phyloP scores from a whole-genome alignment of 2,113 vertebrate species.

The Gracilinanus agilis region DNA sequence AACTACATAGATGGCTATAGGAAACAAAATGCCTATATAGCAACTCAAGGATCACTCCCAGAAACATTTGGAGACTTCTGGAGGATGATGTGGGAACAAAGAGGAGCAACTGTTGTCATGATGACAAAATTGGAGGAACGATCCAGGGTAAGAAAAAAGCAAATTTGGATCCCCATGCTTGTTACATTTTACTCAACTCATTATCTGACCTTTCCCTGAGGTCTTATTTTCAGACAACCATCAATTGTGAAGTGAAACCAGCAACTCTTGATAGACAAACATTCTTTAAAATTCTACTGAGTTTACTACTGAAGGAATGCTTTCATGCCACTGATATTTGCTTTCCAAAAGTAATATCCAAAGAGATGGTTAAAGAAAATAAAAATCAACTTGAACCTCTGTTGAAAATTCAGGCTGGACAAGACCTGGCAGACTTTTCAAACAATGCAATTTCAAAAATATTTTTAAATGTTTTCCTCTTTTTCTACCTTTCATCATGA shows the following conservation, averaged over 20 bases:
- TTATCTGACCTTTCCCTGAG: neutral
- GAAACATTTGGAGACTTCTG: conserved; percentile 99
- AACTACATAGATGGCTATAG: conserved; percentile 99
- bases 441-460: neutral
- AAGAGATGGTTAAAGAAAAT: conserved; percentile 30
- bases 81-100: conserved; percentile 99
- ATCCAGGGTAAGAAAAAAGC: conserved; percentile 91
- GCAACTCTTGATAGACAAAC: conserved; percentile 28
- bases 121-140: conserved; percentile 99
- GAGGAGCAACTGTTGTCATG: conserved; percentile 97
- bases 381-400: conserved; percentile 1
- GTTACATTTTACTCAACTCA: conserved; percentile 23
- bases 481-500: conserved; percentile 10
- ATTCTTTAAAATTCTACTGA: conserved; percentile 31
- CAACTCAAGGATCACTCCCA: conserved; percentile 95
- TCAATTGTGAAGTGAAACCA: conserved; percentile 6
- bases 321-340: neutral
- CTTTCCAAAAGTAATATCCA: neutral
- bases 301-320: conserved; percentile 23
- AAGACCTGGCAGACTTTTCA: neutral
- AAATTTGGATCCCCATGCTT: neutral
- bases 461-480: neutral
- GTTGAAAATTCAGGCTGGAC: conserved; percentile 18
- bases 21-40: conserved; percentile 99
- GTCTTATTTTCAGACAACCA: conserved; percentile 9